These are phyloP conservation scores for Galleria mellonella DNA, from an alignment of 1,140 invertebrate species.

Conservation along the genomic window DNA sequence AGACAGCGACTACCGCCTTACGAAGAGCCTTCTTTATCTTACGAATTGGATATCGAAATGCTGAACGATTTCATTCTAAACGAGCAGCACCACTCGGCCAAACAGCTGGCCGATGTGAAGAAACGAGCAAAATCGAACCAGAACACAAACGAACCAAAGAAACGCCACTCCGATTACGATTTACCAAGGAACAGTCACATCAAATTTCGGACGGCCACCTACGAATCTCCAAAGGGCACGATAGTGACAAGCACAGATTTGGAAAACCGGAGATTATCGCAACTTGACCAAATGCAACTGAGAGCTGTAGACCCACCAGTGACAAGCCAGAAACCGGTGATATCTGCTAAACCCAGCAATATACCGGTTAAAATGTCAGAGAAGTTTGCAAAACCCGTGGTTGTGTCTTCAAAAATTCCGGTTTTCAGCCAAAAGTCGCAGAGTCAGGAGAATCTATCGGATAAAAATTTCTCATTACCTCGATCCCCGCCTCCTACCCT, in stretches of 20 bases:
- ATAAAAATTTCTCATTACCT: constrained; percentile 56
- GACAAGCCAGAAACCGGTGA: constrained; percentile 41
- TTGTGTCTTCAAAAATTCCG: constrained; percentile 70
- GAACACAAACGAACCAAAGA: constrained; percentile 57
- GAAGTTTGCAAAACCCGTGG: constrained; percentile 36
- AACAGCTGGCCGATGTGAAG: constrained; percentile 48
- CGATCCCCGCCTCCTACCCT: constrained; percentile 49
- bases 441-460: constrained; percentile 69
- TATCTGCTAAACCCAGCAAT: constrained; percentile 65
- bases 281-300: constrained; percentile 59
- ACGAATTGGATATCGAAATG: constrained; percentile 62
- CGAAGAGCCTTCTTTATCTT: constrained; percentile 51
- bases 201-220: constrained; percentile 76
- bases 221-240: constrained; percentile 69
- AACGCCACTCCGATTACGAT: constrained; percentile 69
- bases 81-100: constrained; percentile 60
- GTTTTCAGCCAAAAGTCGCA: constrained; percentile 64
- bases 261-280: constrained; percentile 67
- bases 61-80: constrained; percentile 67
- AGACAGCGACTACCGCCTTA: constrained; percentile 48
- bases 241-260: constrained; percentile 65
- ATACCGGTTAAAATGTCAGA: constrained; percentile 61
- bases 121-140: constrained; percentile 51
- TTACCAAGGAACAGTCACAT: constrained; percentile 74
- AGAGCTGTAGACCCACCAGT: constrained; percentile 33